Evolutionary conservation across 2,797 vertebrate species (phyloP).

Genomic region (Streptopelia turtur): DNA sequence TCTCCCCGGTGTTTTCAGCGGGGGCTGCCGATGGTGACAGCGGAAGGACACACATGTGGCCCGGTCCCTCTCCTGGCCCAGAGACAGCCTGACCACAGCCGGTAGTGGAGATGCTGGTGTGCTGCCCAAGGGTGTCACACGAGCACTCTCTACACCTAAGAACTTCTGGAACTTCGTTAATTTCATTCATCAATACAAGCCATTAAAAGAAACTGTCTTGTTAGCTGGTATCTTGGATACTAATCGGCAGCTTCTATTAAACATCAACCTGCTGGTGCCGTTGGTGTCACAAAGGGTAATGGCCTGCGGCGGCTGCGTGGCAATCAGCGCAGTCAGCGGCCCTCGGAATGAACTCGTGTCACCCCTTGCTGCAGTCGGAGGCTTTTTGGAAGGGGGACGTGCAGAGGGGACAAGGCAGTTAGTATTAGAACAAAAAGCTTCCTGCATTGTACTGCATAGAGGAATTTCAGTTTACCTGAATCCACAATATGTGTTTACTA

Average conservation of each 20-base stretch:
- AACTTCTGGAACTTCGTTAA: conserved; percentile 9
- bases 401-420: background rate
- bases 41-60: background rate
- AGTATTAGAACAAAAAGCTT: background rate
- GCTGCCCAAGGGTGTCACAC: background rate
- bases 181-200: conserved; percentile 12
- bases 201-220: conserved; percentile 11
- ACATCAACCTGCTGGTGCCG: background rate
- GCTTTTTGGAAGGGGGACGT: background rate
- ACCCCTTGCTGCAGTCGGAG: background rate
- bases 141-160: background rate
- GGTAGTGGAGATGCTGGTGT: background rate
- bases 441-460: background rate
- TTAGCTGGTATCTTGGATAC: background rate
- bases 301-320: background rate
- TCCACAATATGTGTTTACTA: background rate
- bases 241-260: conserved; percentile 3
- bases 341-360: background rate
- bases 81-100: background rate
- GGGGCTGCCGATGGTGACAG: background rate
- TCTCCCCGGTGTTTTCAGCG: background rate
- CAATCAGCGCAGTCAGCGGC: background rate
- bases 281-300: background rate
- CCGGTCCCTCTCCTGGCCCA: background rate
- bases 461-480: background rate